Conservation (phyloP, 2,797 vertebrate species). For the Podargus strigoides region DNA sequence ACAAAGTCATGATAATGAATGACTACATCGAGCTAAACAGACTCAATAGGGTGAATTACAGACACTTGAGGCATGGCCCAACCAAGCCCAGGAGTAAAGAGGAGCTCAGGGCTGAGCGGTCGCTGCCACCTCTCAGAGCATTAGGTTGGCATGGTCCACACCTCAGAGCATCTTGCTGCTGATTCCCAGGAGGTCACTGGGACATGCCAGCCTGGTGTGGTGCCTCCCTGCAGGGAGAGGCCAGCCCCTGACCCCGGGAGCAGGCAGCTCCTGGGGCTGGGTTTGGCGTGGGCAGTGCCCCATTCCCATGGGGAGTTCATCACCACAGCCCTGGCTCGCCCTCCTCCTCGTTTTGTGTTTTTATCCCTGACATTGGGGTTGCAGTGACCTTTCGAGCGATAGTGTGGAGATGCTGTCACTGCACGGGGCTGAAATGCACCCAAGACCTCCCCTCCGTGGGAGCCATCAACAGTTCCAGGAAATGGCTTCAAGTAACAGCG, state of each 20-base stretch:
- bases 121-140: neutral
- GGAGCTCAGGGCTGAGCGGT: neutral
- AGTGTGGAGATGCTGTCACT: neutral
- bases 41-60: neutral
- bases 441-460: neutral
- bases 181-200: rapidly evolving
- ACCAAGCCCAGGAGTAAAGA: neutral
- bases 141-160: rapidly evolving
- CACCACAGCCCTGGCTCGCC: neutral
- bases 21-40: neutral
- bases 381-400: neutral
- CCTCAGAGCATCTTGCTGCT: neutral
- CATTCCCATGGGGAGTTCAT: rapidly evolving
- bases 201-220: neutral
- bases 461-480: neutral
- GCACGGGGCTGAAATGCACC: neutral
- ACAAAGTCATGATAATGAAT: neutral
- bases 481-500: neutral
- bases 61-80: neutral
- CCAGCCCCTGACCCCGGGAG: rapidly evolving
- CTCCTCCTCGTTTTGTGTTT: neutral
- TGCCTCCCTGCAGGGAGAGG: too few species aligned
- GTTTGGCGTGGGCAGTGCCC: neutral
- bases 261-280: neutral
- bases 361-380: neutral